phyloP scores from a whole-genome alignment of 2,797 vertebrate genomes.

The Macropodus opercularis region DNA sequence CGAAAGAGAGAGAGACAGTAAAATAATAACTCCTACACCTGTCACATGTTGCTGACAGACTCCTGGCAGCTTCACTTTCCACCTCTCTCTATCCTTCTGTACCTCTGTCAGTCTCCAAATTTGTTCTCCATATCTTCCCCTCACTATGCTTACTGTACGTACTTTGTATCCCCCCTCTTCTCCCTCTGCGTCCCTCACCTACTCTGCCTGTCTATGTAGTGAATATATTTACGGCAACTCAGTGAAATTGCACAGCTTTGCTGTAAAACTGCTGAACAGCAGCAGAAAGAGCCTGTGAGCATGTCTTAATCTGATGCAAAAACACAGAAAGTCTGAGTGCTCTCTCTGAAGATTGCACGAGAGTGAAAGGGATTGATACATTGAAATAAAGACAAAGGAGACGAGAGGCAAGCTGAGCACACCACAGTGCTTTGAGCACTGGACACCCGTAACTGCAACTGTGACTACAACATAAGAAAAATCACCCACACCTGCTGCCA shows the following conservation, averaged over 20 bases:
- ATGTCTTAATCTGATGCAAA: constrained; percentile 48
- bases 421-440: constrained; percentile 17
- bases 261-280: constrained; percentile 49
- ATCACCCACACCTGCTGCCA: no score
- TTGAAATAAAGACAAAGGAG: background rate
- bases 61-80: constrained; percentile 26
- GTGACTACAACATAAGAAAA: background rate
- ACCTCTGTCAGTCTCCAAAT: constrained; percentile 41
- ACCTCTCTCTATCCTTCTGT: constrained; percentile 31
- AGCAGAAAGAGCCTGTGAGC: constrained; percentile 35
- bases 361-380: background rate
- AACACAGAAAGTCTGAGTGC: constrained; percentile 17
- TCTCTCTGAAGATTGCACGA: background rate
- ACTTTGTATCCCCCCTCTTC: constrained; percentile 1
- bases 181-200: background rate
- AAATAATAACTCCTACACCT: constrained; percentile 49
- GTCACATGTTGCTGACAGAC: constrained; percentile 38
- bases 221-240: constrained; percentile 46
- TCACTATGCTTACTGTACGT: constrained; percentile 21
- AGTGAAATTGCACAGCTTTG: constrained; percentile 17
- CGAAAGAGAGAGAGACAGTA: constrained; percentile 9
- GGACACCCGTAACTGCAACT: background rate
- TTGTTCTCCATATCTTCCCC: constrained; percentile 24
- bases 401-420: constrained; percentile 8
- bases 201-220: constrained; percentile 19